Evolutionary conservation across 2,888 invertebrate genomes (phyloP).

Genomic region (Hemistola chrysoprasaria): DNA sequence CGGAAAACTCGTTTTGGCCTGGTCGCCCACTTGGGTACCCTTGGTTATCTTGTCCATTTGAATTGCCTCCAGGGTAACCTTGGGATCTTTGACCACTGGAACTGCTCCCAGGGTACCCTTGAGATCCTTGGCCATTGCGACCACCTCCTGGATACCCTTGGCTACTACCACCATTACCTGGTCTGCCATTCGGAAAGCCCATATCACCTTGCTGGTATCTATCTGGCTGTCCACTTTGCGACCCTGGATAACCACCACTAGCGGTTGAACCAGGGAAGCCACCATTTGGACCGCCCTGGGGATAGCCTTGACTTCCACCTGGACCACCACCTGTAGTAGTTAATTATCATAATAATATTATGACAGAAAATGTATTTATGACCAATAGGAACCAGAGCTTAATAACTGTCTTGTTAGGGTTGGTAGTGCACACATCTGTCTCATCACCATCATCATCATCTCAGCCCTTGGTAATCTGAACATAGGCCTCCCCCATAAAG

Average conservation of each 20-base stretch:
- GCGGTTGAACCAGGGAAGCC: conserved; percentile 36
- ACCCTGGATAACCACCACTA: conserved; percentile 36
- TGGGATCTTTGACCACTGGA: conserved; percentile 24
- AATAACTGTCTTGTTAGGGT: too few relatives aligned
- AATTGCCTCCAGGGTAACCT: conserved; percentile 22
- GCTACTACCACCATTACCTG: conserved; percentile 34
- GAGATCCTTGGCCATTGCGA: conserved; percentile 23
- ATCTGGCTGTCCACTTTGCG: conserved; percentile 31
- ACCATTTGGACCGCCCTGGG: conserved; percentile 35
- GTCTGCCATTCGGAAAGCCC: conserved; percentile 45
- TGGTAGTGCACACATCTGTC: too few relatives aligned
- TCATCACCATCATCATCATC: too few relatives aligned
- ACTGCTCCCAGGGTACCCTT: conserved; percentile 33
- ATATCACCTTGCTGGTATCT: conserved; percentile 38
- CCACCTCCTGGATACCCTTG: conserved; percentile 14
- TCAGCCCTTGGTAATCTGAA: too few relatives aligned
- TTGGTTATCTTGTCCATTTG: conserved; percentile 33
- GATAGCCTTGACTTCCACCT: conserved; percentile 47
- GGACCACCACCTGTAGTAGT: conserved; percentile 31
- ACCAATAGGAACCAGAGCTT: too few relatives aligned
- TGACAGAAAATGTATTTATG: too few relatives aligned
- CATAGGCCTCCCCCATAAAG: too few relatives aligned
- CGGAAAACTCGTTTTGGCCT: conserved; percentile 28
- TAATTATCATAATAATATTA: too few relatives aligned
- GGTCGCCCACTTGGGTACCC: conserved; percentile 43